Base-by-base conservation (phyloP, 2,888 invertebrate species). In the Automeris io region DNA sequence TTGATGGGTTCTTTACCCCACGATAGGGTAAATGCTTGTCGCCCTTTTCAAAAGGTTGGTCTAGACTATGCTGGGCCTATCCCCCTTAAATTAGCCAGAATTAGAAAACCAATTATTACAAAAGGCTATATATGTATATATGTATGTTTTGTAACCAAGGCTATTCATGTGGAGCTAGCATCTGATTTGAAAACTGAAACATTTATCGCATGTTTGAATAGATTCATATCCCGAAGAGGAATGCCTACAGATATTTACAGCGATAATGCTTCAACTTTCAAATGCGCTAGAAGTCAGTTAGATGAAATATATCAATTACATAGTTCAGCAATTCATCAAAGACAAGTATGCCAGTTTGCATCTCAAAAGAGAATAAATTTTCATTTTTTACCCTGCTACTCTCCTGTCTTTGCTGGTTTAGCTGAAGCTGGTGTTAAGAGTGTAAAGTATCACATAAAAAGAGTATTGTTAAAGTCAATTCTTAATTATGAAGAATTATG, bases 51-150 rank as follows among this genome's bases (percentile, higher is more conserved):
- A 29, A 46, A 37, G 18, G 40, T 46, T 2, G 46, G 42, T 9
- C 18, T 46, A 16, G 48, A 49, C 21, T 49, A 35, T 19, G 44
- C 39, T 23, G 49, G 49, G 1, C 45, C 46, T 6, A 34, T 49
- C 23, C 12, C 31, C 7, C 25, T 49, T 3, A 46, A 49, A 32
- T 34, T 39, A 24, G 26, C 35, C 18, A 29, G 41, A 33, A 24
- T 43, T 3, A 36, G 48, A 33, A 19, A 31, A 9, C 19, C 46
- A 16, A 7, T 46, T 8, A 18, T 35, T 2, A 18, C 33, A 0
- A 46, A 37, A 35, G 43, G 39, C 2, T 49, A 49, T 33, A 36
- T 46, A 12, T 39, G 32, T 29, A 23, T 46, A 24, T 42, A 35
- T 39, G 41, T 42, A 22, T 46, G 44, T 18, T 46, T 48, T 37